Base-by-base conservation (phyloP, 2,797 vertebrate species). In the Hirundo rustica region DNA sequence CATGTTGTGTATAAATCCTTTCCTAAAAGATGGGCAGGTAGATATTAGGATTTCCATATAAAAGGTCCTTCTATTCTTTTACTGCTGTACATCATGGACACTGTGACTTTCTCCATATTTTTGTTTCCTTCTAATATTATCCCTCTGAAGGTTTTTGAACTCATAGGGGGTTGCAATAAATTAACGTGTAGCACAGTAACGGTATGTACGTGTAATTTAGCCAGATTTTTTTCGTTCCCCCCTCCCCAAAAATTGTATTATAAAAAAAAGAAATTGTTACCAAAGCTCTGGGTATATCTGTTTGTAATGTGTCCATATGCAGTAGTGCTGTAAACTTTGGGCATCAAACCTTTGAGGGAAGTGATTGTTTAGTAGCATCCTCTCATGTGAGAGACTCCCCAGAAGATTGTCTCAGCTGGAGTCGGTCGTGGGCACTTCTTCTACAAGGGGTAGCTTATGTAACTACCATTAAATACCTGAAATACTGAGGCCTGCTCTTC, bases 161-260 rank as follows among this genome's bases (percentile, higher is more conserved):
- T 65, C 85, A n/a, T 58, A 64, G 27, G 27, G 32, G 13, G 16
- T 53, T 2, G 1, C 50, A 61, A 14, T 76, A 64, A 72, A 76
- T 42, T 32, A 55, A 65, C 7, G 15, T 3, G 12, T 19, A 60
- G 16, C 16, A 62, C 29, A 72, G 4, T 68, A 57, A 23, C 1
- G 2, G 4, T 54, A 20, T 55, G 11, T 26, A 30, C 0, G 0
- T 68, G 30, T 62, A 74, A 50, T 18, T 13, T 47, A 50, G 23
- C 27, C n/a, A n/a, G 25, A 6, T 61, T 40, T 20, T 58, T 40
- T 40, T 38, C 5, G 11, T 38, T 38, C 38, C 38, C 5, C 40
- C 40, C 40, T 16, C 40, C 13, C 40, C 40, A 8, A 2, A 10
- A 42, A 15, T n/a, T 30, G 10, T 30, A 22, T 53, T 45, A 10